These are phyloP conservation scores for Hirtodrosophila duncani DNA, from an alignment of 2,888 invertebrate genomes.

Conservation along the genomic window DNA sequence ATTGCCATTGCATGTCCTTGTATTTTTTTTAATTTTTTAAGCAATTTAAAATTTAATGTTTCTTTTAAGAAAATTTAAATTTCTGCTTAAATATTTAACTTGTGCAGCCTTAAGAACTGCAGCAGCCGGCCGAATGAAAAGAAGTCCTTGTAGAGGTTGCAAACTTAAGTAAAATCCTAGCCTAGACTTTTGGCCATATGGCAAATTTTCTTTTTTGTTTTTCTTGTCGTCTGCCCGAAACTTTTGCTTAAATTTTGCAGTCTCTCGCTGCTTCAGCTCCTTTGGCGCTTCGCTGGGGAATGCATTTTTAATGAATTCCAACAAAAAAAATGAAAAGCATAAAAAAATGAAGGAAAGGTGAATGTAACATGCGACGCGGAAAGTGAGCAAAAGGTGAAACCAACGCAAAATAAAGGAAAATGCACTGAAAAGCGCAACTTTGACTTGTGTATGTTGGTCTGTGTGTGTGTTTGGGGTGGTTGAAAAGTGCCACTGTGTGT, in stretches of 20 bases:
- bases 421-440: slow-evolving; percentile 56
- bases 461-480: background rate
- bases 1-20: too few species aligned
- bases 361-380: slow-evolving; percentile 43
- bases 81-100: slow-evolving; percentile 9
- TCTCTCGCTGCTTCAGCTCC: slow-evolving; percentile 12
- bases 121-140: slow-evolving; percentile 8
- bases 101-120: slow-evolving; percentile 31
- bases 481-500: slow-evolving; percentile 1
- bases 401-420: slow-evolving; percentile 27
- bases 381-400: slow-evolving; percentile 28
- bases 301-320: slow-evolving; percentile 60
- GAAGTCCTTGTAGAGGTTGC: background rate
- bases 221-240: slow-evolving; percentile 33
- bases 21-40: too few species aligned
- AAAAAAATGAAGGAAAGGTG: slow-evolving; percentile 43
- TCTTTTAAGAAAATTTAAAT: too few species aligned
- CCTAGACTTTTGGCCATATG: slow-evolving; percentile 49
- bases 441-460: slow-evolving; percentile 35
- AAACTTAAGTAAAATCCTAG: background rate
- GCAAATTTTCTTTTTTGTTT: too few species aligned
- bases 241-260: slow-evolving; percentile 40
- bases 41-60: too few species aligned
- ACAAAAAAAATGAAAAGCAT: background rate
- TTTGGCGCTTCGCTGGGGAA: slow-evolving; percentile 19